Evolutionary conservation across 2,888 invertebrate genomes (phyloP).

Genomic region (Agapostemon virescens): DNA sequence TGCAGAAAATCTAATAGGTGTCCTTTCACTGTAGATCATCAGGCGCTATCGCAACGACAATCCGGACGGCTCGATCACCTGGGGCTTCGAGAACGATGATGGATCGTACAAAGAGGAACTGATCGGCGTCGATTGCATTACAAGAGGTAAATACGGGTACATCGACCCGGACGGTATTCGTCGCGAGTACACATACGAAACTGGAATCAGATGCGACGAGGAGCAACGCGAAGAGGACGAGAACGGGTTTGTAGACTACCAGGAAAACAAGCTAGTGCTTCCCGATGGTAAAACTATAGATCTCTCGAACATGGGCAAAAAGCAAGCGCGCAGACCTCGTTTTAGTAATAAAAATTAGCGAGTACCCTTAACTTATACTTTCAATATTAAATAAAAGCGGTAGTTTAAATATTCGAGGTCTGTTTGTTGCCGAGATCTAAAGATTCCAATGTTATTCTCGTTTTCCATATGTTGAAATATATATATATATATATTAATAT

Average conservation of each 20-base stretch:
- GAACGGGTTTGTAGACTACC: slow-evolving; percentile 86
- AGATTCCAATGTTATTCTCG: slow-evolving; percentile 2
- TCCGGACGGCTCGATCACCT: slow-evolving; percentile 88
- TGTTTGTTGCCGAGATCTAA: slow-evolving; percentile 5
- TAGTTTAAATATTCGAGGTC: not conserved
- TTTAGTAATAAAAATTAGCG: slow-evolving; percentile 81
- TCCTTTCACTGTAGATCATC: slow-evolving; percentile 66
- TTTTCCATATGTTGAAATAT: slow-evolving; percentile 2
- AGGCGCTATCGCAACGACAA: slow-evolving; percentile 88
- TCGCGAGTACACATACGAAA: slow-evolving; percentile 91
- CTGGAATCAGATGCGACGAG: slow-evolving; percentile 85
- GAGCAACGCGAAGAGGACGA: slow-evolving; percentile 80
- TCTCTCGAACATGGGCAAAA: slow-evolving; percentile 87
- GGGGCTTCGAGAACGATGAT: slow-evolving; percentile 94
- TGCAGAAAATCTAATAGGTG: not conserved
- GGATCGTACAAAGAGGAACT: slow-evolving; percentile 93
- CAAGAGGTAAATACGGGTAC: slow-evolving; percentile 91
- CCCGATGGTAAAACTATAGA: slow-evolving; percentile 88
- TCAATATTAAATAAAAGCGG: not conserved
- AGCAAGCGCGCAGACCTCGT: slow-evolving; percentile 85
- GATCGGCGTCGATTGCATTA: slow-evolving; percentile 89
- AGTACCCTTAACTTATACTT: not conserved
- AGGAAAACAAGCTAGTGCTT: slow-evolving; percentile 87
- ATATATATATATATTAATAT: too few species aligned
- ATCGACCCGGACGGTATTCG: slow-evolving; percentile 91